phyloP scores from a whole-genome alignment of 2,888 invertebrate genomes.

The Thymelicus sylvestris region DNA sequence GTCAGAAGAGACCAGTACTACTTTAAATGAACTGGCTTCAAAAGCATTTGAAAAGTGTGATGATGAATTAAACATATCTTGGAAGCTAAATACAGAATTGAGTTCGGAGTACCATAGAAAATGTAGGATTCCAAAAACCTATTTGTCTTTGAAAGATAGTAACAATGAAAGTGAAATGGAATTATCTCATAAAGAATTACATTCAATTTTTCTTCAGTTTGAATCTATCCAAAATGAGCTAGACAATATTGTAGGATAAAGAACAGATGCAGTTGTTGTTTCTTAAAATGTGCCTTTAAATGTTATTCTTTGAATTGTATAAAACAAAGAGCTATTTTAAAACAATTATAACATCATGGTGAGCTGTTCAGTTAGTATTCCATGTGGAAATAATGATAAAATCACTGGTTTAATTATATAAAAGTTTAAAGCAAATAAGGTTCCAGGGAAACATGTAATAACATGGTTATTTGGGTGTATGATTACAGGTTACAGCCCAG shows the following conservation, averaged over 20 bases:
- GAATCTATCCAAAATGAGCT: constrained; percentile 77
- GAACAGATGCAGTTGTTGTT: constrained; percentile 16
- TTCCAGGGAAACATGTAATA: too few relatives aligned
- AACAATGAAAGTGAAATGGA: constrained; percentile 64
- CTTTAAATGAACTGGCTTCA: constrained; percentile 62
- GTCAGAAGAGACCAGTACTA: constrained; percentile 69
- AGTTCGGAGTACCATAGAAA: constrained; percentile 74
- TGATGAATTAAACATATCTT: constrained; percentile 60
- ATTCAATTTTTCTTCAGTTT: constrained; percentile 72
- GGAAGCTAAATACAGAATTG: constrained; percentile 75
- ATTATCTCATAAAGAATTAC: constrained; percentile 70
- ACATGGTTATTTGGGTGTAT: too few relatives aligned
- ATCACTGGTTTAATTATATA: too few relatives aligned
- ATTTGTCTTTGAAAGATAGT: constrained; percentile 56
- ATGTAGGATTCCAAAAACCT: constrained; percentile 72
- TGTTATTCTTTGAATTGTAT: constrained; percentile 1
- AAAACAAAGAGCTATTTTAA: neutral
- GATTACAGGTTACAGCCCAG: too few relatives aligned
- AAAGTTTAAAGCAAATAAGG: too few relatives aligned
- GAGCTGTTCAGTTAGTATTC: too few relatives aligned
- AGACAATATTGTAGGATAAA: constrained; percentile 59
- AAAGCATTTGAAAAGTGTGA: constrained; percentile 51
- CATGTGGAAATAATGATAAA: too few relatives aligned
- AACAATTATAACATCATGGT: neutral
- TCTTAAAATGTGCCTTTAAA: constrained; percentile 39